phyloP scores from a whole-genome alignment of 2,888 invertebrate species.

The Piscicola geometra region DNA sequence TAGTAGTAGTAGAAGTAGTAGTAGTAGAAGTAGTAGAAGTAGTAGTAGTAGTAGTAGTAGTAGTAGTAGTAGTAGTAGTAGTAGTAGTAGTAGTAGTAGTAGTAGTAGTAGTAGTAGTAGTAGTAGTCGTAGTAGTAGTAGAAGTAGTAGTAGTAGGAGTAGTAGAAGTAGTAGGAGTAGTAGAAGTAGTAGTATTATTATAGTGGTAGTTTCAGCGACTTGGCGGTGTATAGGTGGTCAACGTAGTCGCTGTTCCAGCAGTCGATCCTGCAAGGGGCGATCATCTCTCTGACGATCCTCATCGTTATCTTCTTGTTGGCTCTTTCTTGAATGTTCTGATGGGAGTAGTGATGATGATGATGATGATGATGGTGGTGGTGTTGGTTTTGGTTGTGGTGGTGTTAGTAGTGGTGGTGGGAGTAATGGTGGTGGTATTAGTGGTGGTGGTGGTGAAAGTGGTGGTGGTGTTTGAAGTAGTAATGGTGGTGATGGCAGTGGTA shows the following conservation, averaged over 20 bases:
- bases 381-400: too few species aligned
- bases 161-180: neutral
- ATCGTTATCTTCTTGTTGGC: neutral
- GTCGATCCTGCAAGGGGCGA: neutral
- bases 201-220: too few species aligned
- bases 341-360: too few species aligned
- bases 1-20: neutral
- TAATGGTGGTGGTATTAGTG: too few species aligned
- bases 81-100: neutral
- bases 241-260: conserved; percentile 1
- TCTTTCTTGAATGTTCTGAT: neutral
- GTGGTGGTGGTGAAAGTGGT: too few species aligned
- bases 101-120: neutral
- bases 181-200: too few species aligned
- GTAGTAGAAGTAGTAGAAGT: too few species aligned
- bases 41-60: neutral
- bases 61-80: neutral
- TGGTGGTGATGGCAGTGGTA: too few species aligned
- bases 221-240: neutral
- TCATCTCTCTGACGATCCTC: neutral
- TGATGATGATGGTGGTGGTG: too few species aligned
- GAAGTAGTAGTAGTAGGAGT: neutral
- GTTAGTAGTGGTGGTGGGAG: too few species aligned
- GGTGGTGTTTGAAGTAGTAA: too few species aligned
- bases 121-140: neutral